These are phyloP conservation scores for Atrichornis clamosus DNA, from an alignment of 2,113 vertebrate genomes.

Conservation along the genomic window DNA sequence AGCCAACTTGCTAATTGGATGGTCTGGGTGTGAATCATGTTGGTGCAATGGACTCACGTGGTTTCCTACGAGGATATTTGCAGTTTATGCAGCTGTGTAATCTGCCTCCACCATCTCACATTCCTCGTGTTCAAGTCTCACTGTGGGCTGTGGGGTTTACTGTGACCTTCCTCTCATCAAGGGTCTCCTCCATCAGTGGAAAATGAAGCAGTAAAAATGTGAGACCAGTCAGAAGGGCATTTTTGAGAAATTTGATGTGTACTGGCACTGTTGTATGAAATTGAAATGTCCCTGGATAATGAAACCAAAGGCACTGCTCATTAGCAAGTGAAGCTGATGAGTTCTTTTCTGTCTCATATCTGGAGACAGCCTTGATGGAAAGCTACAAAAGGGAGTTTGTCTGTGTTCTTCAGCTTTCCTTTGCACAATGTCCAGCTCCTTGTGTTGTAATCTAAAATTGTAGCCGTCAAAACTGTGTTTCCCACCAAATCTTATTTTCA, in stretches of 20 bases:
- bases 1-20: fast-evolving
- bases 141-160: no score
- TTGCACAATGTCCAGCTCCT: background rate
- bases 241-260: background rate
- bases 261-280: background rate
- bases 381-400: background rate
- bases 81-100: background rate
- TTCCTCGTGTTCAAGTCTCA: background rate
- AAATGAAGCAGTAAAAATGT: background rate
- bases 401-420: background rate
- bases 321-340: background rate
- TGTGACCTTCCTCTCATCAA: background rate
- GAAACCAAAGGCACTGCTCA: background rate
- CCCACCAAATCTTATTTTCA: background rate
- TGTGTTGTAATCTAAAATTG: background rate
- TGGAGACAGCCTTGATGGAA: background rate
- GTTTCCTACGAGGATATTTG: background rate
- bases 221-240: background rate
- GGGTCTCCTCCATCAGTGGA: background rate
- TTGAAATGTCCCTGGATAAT: background rate
- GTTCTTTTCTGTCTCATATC: background rate
- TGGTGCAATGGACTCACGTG: background rate
- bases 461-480: background rate
- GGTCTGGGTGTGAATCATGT: background rate
- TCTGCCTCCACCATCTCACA: background rate